Conservation (phyloP, 2,113 vertebrate species). For the Balaeniceps rex region DNA sequence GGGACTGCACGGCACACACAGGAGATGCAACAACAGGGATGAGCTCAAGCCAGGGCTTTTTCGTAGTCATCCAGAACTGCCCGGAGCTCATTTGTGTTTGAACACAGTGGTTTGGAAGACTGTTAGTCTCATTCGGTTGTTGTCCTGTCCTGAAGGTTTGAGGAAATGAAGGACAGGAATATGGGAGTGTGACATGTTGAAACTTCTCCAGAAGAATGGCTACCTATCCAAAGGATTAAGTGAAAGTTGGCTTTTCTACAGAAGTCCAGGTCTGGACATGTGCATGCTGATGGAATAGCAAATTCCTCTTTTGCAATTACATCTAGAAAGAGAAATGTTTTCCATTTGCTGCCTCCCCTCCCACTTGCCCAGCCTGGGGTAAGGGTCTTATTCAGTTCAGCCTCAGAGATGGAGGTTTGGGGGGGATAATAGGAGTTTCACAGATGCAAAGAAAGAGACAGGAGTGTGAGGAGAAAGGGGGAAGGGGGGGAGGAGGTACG, state of each 20-base stretch:
- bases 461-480: neutral
- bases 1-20: neutral
- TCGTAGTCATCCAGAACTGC: neutral
- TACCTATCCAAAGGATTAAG: neutral
- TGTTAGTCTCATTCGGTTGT: neutral
- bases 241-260: neutral
- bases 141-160: neutral
- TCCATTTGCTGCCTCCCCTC: neutral
- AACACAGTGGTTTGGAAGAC: neutral
- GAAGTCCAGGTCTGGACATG: neutral
- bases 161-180: neutral
- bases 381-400: conserved; percentile 3
- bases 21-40: neutral
- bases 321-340: conserved; percentile 26
- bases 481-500: neutral
- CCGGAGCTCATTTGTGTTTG: neutral
- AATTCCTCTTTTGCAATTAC: conserved; percentile 12
- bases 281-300: neutral
- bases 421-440: neutral
- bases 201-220: neutral
- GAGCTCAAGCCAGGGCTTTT: neutral
- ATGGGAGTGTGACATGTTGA: neutral
- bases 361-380: neutral
- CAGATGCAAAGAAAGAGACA: neutral
- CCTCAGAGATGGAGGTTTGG: neutral